Evolutionary conservation across 2,888 invertebrate species (phyloP).

Genomic region (Temnothorax ravouxi): DNA sequence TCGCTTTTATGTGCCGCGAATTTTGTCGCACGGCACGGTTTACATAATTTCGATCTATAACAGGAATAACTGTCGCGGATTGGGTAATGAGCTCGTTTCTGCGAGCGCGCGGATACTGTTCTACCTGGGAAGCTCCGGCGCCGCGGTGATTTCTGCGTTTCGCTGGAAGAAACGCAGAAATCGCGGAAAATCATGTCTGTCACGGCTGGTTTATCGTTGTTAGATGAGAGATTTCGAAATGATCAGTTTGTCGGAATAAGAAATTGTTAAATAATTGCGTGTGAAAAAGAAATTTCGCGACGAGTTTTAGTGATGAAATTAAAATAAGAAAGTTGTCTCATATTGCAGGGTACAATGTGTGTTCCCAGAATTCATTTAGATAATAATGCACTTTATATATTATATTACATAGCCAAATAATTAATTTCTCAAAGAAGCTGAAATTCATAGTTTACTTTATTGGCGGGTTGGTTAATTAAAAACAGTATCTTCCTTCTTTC

Average conservation of each 20-base stretch:
- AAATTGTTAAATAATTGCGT: neutral
- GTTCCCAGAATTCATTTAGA: neutral
- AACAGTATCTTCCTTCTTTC: neutral
- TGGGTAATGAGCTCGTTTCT: slow-evolving; percentile 61
- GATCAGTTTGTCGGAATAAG: neutral
- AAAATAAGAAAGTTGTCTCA: neutral
- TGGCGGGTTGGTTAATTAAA: neutral
- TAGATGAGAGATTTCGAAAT: neutral
- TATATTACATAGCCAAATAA: neutral
- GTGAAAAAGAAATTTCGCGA: neutral
- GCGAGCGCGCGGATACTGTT: neutral
- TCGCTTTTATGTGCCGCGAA: slow-evolving; percentile 47
- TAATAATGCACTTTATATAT: neutral
- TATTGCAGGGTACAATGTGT: neutral
- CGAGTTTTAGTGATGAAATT: neutral
- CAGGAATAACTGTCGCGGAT: slow-evolving; percentile 68
- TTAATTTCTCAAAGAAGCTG: slow-evolving; percentile 19
- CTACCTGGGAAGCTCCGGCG: neutral
- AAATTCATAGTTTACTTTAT: neutral
- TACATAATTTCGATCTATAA: slow-evolving; percentile 73
- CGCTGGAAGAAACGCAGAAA: neutral
- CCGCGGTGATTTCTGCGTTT: neutral
- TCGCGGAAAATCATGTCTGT: neutral
- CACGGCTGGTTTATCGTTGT: slow-evolving; percentile 2
- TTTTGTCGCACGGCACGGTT: slow-evolving; percentile 74